Conservation (phyloP, 2,113 vertebrate species). For the Oreotrochilus melanogaster region DNA sequence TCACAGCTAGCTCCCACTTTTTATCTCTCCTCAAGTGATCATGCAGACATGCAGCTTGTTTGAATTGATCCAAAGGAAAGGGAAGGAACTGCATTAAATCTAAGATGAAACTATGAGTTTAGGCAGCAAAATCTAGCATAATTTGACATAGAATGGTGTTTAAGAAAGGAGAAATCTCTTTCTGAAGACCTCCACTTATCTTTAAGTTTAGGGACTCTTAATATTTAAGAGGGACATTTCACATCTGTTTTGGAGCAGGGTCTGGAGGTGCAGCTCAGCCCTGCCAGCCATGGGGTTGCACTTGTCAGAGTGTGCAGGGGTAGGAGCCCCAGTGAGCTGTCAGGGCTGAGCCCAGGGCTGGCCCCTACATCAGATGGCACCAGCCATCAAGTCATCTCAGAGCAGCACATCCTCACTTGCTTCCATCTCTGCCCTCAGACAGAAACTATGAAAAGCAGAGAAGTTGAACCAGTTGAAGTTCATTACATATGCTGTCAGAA, state of each 20-base stretch:
- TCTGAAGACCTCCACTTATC: background rate
- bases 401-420: background rate
- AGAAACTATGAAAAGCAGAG: background rate
- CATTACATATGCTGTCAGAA: background rate
- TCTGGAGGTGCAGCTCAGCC: background rate
- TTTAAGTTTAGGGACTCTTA: background rate
- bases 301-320: background rate
- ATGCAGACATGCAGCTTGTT: background rate
- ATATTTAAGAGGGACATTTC: background rate
- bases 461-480: background rate
- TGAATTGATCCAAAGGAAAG: background rate
- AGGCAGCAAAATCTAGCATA: background rate
- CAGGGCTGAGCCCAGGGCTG: background rate
- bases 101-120: background rate
- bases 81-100: background rate
- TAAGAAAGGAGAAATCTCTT: background rate
- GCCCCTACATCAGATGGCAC: background rate
- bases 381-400: accelerated
- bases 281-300: accelerated
- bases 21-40: background rate
- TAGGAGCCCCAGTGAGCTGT: accelerated
- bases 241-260: background rate
- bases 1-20: background rate
- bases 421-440: background rate
- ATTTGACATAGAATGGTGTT: background rate